These are phyloP conservation scores for Ormia ochracea DNA, from an alignment of 2,888 invertebrate species.

Conservation along the genomic window DNA sequence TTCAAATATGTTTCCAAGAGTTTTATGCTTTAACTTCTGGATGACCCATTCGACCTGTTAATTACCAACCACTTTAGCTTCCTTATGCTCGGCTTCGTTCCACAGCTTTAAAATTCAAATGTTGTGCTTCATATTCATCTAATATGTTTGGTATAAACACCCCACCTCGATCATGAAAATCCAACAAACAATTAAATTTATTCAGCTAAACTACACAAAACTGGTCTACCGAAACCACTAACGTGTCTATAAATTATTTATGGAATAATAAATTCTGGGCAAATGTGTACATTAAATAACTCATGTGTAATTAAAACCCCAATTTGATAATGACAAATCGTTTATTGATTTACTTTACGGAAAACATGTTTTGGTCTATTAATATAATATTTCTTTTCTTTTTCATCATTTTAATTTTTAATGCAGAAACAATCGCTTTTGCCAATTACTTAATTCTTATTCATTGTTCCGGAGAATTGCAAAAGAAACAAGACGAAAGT, in stretches of 20 bases:
- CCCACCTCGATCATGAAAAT: neutral
- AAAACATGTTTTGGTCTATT: constrained; percentile 23
- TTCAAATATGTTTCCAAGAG: too few relatives aligned
- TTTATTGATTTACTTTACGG: constrained; percentile 52
- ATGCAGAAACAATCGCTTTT: constrained; percentile 11
- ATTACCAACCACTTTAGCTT: too few relatives aligned
- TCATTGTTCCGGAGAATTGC: constrained; percentile 12
- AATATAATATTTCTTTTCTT: constrained; percentile 8
- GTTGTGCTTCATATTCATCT: neutral
- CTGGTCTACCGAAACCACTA: neutral
- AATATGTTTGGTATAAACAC: neutral
- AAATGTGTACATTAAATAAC: constrained; percentile 6
- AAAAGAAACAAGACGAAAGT: constrained; percentile 10
- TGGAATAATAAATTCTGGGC: neutral
- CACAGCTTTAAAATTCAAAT: neutral
- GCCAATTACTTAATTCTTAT: constrained; percentile 37
- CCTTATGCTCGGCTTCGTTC: too few relatives aligned
- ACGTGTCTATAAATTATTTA: constrained; percentile 31
- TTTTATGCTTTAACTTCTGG: too few relatives aligned
- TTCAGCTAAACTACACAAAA: neutral
- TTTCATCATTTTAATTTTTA: neutral
- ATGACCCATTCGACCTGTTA: too few relatives aligned
- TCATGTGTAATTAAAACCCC: constrained; percentile 55
- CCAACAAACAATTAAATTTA: neutral
- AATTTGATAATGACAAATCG: constrained; percentile 60